Percentiles rank a stretch among this genome's conserved stretches.
Evolutionary conservation across 2,797 vertebrate genomes (phyloP).

Genomic region (Sebastes diaconus): DNA sequence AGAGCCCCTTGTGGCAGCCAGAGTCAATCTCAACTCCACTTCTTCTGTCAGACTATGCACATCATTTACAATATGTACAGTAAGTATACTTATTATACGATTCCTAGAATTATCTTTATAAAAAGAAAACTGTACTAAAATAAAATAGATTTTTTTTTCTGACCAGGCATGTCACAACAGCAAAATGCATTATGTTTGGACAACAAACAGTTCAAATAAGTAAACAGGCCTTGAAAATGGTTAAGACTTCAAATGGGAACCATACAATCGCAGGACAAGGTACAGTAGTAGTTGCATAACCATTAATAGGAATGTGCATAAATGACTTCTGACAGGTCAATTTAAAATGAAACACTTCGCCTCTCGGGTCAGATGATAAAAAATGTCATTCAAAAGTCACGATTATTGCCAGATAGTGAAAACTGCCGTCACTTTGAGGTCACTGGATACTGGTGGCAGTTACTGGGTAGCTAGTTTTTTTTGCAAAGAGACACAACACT

Average conservation of each 20-base stretch:
- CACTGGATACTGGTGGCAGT: constrained; percentile 45
- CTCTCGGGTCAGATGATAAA: constrained; percentile 14
- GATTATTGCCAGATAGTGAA: constrained; percentile 65
- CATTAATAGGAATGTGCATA: constrained; percentile 72
- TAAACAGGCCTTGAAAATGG: constrained; percentile 44
- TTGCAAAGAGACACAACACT: constrained; percentile 21
- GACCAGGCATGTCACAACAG: constrained; percentile 49
- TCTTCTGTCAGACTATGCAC: constrained; percentile 35
- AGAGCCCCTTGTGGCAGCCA: constrained; percentile 36
- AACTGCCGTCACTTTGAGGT: constrained; percentile 48
- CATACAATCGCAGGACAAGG: constrained; percentile 37
- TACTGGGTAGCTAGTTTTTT: not conserved
- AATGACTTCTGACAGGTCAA: constrained; percentile 39
- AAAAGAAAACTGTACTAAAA: constrained; percentile 59
- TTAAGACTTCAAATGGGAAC: constrained; percentile 59
- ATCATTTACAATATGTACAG: constrained; percentile 69
- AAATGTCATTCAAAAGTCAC: constrained; percentile 53
- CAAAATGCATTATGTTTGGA: constrained; percentile 45
- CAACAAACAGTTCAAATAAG: constrained; percentile 37
- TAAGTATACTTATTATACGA: constrained; percentile 28
- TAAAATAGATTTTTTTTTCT: constrained; percentile 62
- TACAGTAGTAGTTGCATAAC: constrained; percentile 68
- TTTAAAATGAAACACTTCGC: constrained; percentile 1
- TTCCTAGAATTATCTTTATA: constrained; percentile 39
- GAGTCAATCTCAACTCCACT: constrained; percentile 20